Percentiles rank a stretch among this genome's conserved stretches.
Evolutionary conservation across 2,113 vertebrate species (phyloP).

Genomic region (Gavialis gangeticus): DNA sequence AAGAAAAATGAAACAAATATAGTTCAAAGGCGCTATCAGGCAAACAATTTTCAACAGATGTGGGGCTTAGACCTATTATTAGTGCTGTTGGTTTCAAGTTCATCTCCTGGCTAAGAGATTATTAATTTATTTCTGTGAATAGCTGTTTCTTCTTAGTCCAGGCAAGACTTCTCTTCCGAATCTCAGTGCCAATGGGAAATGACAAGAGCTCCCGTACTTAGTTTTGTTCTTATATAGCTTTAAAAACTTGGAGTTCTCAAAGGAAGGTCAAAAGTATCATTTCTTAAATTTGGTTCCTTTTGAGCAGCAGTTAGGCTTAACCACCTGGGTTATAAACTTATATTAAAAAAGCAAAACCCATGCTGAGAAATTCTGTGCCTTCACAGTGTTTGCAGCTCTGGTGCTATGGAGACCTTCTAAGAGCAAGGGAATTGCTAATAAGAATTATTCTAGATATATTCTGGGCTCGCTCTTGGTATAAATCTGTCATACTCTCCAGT

Average conservation of each 20-base stretch:
- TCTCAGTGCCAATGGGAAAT: rapidly evolving
- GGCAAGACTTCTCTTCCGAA: not conserved
- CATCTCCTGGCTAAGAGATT: not conserved
- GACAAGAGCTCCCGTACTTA: not conserved
- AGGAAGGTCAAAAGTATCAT: not conserved
- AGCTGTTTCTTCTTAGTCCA: not conserved
- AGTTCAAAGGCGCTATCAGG: not conserved
- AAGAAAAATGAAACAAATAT: not conserved
- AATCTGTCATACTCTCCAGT: not conserved
- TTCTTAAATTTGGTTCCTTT: not conserved
- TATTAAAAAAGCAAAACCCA: not conserved
- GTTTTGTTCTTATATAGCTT: not conserved
- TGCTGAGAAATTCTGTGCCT: not conserved
- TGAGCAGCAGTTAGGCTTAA: not conserved
- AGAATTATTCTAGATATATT: not conserved
- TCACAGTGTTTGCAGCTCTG: not conserved
- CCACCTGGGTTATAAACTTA: not conserved
- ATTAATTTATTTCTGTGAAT: not conserved
- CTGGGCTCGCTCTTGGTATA: not conserved
- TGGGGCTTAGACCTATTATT: not conserved
- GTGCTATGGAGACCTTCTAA: not conserved
- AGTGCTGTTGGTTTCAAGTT: not conserved
- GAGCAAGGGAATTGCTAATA: not conserved
- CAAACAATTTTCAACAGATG: not conserved
- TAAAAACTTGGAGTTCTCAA: not conserved